A percentile compares a stretch with the other conserved stretches of the same genome.
Evolutionary conservation across 2,797 vertebrate genomes (phyloP).

Genomic region (Lagodon rhomboides): DNA sequence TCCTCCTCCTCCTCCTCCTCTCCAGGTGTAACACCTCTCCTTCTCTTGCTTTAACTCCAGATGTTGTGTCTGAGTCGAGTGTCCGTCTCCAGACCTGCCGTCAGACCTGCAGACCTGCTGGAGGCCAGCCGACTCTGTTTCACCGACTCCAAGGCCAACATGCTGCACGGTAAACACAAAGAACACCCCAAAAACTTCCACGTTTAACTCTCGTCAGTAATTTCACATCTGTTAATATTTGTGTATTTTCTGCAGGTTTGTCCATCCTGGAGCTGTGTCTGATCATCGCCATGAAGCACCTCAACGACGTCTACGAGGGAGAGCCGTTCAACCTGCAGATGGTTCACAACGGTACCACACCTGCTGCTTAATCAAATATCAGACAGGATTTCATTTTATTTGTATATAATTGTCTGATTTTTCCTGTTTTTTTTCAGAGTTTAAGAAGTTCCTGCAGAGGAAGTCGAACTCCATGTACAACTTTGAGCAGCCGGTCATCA

Average conservation of each 20-base stretch:
- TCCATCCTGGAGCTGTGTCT: conserved; percentile 97
- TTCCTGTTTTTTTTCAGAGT: conserved; percentile 85
- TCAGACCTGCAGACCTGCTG: conserved; percentile 86
- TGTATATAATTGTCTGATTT: not conserved
- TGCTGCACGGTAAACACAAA: conserved; percentile 91
- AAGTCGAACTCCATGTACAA: conserved; percentile 94
- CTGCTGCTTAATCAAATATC: not conserved
- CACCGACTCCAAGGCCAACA: conserved; percentile 90
- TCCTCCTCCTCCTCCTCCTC: too few relatives aligned
- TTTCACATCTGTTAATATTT: not conserved
- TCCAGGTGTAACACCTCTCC: not conserved
- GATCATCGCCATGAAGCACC: conserved; percentile 98
- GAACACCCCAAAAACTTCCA: too few relatives aligned
- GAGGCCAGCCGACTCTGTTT: conserved; percentile 88
- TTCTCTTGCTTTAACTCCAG: conserved; percentile 69
- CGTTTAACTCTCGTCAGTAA: accelerated
- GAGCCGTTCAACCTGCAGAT: conserved; percentile 99
- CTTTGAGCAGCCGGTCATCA: conserved; percentile 94
- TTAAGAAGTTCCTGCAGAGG: conserved; percentile 97
- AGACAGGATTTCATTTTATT: not conserved
- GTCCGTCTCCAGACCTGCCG: conserved; percentile 81
- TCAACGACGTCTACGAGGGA: conserved; percentile 94
- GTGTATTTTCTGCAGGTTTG: conserved; percentile 83
- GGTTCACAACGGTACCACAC: conserved; percentile 94
- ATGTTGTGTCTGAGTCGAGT: conserved; percentile 88